Evolutionary conservation across 1,140 invertebrate species (phyloP), one percentile per base, ranked within the genome.

Genomic region (Anadara kagoshimensis): DNA sequence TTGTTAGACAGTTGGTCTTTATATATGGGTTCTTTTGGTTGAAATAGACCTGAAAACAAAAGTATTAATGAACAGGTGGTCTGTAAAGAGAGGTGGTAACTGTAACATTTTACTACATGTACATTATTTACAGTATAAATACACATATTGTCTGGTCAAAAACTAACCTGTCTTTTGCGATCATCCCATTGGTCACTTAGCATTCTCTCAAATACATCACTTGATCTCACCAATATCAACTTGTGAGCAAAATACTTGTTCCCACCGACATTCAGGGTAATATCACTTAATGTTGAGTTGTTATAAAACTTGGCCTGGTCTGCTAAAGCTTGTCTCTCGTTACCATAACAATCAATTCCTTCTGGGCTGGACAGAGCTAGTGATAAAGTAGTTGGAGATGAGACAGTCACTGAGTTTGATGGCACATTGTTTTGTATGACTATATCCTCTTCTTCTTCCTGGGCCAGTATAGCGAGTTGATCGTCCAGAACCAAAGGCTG

Each of bases 121-220:
- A n/a, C n/a, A n/a, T n/a, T n/a, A n/a, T n/a, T n/a, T n/a, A n/a
- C n/a, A n/a, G n/a, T n/a, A n/a, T n/a, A n/a, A n/a, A n/a, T n/a
- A n/a, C n/a, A n/a, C n/a, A n/a, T 3, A 36, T 3, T 36, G 29
- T 36, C 29, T 36, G 2, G 29, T 3, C 29, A 36, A 36, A 36
- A 36, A 36, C 2, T 36, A 54, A 87, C 85, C 73, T 87, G 81
- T 72, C 82, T 83, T 10, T 85, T 79, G n/a, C 72, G 65, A 22
- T 87, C 84, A 49, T 78, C 79, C 89, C 89, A 90, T 69, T 88
- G 79, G 36, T 86, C 80, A 75, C 86, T 89, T 29, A 90, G 83
- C 89, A 90, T 90, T 58, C 89, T 76, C 59, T 90, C 89, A 79
- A 90, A 90, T 7, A 90, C 89, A 76, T 90, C 89, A 76, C 89